Evolutionary conservation across 1,140 invertebrate species (phyloP).

Genomic region (Drosophila sp.): DNA sequence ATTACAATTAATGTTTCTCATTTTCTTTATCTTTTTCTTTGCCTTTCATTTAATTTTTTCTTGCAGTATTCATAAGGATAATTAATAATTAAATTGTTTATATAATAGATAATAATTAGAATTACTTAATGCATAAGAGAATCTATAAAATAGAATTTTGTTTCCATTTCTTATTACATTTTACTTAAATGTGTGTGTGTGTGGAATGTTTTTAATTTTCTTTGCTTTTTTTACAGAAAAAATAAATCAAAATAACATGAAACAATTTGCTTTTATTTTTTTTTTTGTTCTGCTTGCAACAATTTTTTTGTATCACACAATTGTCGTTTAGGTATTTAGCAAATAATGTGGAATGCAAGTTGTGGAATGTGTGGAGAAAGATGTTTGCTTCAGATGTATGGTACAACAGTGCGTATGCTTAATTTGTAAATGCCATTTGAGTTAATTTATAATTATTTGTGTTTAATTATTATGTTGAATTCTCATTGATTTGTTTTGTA

Average conservation of each 20-base stretch:
- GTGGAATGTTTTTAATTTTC: slow-evolving; percentile 12
- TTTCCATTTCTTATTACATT: slow-evolving; percentile 42
- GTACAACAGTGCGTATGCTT: slow-evolving; percentile 81
- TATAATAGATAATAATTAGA: slow-evolving; percentile 83
- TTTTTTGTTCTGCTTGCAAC: slow-evolving; percentile 53
- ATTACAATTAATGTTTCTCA: slow-evolving; percentile 72
- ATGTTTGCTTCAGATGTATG: slow-evolving; percentile 43
- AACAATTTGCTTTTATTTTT: slow-evolving; percentile 34
- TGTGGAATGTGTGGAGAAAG: slow-evolving; percentile 37
- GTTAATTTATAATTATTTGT: slow-evolving; percentile 49
- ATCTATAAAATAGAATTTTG: slow-evolving; percentile 78
- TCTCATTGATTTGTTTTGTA: slow-evolving; percentile 30
- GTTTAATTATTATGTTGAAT: slow-evolving; percentile 46
- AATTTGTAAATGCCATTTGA: slow-evolving; percentile 64
- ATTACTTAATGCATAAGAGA: slow-evolving; percentile 81
- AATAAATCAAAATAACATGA: slow-evolving; percentile 51
- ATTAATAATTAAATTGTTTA: slow-evolving; percentile 83
- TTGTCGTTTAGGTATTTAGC: slow-evolving; percentile 58
- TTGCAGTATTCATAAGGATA: slow-evolving; percentile 70
- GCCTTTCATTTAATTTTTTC: slow-evolving; percentile 22
- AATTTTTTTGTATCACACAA: slow-evolving; percentile 80
- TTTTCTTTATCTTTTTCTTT: slow-evolving; percentile 44
- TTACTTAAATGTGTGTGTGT: slow-evolving; percentile 11
- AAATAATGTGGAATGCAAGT: slow-evolving; percentile 59
- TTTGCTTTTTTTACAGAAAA: slow-evolving; percentile 50